Evolutionary conservation across 2,113 vertebrate genomes (phyloP).

Genomic region (Cyphomyrus plagiostoma): DNA sequence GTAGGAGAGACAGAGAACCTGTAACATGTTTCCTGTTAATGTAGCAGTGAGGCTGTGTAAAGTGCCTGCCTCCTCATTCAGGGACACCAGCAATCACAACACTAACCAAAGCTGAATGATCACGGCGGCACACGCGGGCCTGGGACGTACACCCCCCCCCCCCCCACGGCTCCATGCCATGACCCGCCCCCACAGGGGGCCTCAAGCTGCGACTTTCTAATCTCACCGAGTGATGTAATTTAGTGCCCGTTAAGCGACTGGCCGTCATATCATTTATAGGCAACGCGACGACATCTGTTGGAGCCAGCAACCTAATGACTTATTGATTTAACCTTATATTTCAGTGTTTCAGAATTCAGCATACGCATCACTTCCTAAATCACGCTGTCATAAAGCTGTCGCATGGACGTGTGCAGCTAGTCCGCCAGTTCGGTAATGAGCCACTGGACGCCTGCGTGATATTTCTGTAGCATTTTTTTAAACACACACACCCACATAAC

Average conservation of each 20-base stretch:
- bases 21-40: not conserved
- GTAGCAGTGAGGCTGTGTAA: not conserved
- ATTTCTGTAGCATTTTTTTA: not conserved
- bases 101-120: not conserved
- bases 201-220: not conserved
- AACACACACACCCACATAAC: slow-evolving; percentile 29
- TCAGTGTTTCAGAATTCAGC: slow-evolving; percentile 1
- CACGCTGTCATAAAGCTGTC: not conserved
- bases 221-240: not conserved
- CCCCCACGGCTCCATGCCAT: not conserved
- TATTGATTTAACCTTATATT: slow-evolving; percentile 13
- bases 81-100: not conserved
- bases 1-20: not conserved
- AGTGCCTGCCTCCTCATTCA: not conserved
- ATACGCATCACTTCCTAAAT: slow-evolving; percentile 9
- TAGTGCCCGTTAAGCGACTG: not conserved
- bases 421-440: slow-evolving; percentile 40
- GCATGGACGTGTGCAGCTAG: slow-evolving; percentile 9
- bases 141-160: too few species aligned
- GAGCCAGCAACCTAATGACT: not conserved
- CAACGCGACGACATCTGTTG: not conserved
- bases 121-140: not conserved
- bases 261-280: not conserved
- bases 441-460: slow-evolving; percentile 62
- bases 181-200: not conserved